Evolutionary conservation across 2,113 vertebrate genomes (phyloP), one percentile per base, ranked within the genome.

Genomic region (Onychostoma macrolepis): DNA sequence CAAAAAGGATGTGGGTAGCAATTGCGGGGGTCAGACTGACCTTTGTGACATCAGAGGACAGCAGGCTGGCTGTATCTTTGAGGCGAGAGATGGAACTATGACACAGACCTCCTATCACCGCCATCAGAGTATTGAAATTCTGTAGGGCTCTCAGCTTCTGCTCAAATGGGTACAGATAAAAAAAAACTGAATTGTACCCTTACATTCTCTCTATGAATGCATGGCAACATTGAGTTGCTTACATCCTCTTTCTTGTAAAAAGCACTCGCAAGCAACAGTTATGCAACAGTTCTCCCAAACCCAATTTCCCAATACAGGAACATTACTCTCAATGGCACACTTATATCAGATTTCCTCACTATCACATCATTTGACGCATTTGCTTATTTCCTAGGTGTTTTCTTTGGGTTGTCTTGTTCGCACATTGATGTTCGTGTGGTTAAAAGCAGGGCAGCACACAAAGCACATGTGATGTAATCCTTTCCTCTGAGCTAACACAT

Each of bases 81-180:
- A 98, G 96, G 50, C 97, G 95, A 76, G 97, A 97, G 89, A 98
- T 97, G 36, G 97, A 96, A 30, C 97, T 98, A 89, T 98, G 97
- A 89, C 97, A 97, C 1, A 98, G 94, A 6, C 97, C 97, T 26
- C 97, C 97, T 0, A 96, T 97, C 36, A 97, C 95, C 0, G 97
- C 97, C 97, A 98, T 98, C 86, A 98, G 92, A 36, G 97, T 98
- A 94, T 96, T 98, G 91, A 98, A 98, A 91, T 98, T 98, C 91
- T 97, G 97, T 88, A 97, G 90, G 43, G 94, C 89, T 83, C 91
- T 94, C 58, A 98, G 95, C 90, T 93, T 97, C 97, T 98, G 24
- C 12, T 85, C 83, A 56, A 43, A 76, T 65, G 8, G 69, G 69
- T 38, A 72, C 69, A 83, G 38, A 85, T 4, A 36, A 4, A 74